Evolutionary conservation across 2,113 vertebrate species (phyloP).

Genomic region (Alosa alosa): DNA sequence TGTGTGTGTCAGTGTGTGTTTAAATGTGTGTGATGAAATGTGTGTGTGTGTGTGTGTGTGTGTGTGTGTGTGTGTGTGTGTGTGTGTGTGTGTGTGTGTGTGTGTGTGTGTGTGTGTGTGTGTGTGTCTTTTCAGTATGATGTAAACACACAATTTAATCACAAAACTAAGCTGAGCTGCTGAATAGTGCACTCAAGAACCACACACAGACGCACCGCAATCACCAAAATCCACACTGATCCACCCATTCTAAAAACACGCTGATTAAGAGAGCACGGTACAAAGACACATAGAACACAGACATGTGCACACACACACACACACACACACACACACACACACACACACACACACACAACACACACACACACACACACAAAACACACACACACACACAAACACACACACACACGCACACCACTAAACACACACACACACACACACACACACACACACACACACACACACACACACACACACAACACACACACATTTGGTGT

Average conservation of each 20-base stretch:
- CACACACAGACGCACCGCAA: constrained; percentile 45
- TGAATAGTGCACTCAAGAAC: background rate
- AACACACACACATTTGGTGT: too few species aligned
- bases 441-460: background rate
- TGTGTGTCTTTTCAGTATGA: background rate
- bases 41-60: background rate
- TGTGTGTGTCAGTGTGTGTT: background rate
- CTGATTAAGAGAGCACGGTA: background rate
- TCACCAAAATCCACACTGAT: constrained; percentile 26
- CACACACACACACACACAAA: background rate
- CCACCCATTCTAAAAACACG: background rate
- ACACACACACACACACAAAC: background rate
- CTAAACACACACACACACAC: background rate
- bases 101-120: background rate
- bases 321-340: background rate
- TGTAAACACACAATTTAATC: background rate
- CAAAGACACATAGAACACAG: too few species aligned
- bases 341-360: background rate
- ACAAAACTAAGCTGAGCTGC: background rate
- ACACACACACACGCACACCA: background rate
- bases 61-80: background rate
- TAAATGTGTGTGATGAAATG: background rate
- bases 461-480: constrained; percentile 42
- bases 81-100: background rate
- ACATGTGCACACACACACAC: too few species aligned